A percentile compares a stretch with the other conserved stretches of the same genome.
phyloP scores from a whole-genome alignment of 2,888 invertebrate species.

The Spilosoma lubricipeda region DNA sequence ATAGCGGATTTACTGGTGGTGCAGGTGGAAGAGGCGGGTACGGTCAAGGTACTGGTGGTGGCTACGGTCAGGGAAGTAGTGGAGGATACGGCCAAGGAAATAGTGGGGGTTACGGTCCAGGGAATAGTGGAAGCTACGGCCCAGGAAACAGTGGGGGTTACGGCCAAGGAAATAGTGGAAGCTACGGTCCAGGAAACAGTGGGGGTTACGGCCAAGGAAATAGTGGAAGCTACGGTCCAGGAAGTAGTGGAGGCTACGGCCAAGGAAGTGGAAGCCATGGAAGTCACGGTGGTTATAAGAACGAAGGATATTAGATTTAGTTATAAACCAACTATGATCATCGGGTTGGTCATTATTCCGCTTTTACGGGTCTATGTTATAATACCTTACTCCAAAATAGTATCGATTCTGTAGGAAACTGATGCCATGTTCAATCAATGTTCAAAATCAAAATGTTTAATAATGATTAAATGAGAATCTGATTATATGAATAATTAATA shows the following conservation, averaged over 20 bases:
- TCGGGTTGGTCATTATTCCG: background rate
- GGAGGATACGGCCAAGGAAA: background rate
- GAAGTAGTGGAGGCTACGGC: background rate
- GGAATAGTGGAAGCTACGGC: background rate
- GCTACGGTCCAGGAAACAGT: too few relatives aligned
- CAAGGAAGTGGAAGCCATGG: background rate
- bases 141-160: background rate
- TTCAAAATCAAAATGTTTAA: background rate
- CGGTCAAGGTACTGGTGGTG: background rate
- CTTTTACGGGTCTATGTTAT: background rate
- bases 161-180: background rate
- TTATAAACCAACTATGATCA: background rate
- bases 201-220: background rate
- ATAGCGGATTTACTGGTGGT: background rate
- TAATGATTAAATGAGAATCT: background rate
- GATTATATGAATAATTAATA: background rate
- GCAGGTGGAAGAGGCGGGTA: background rate
- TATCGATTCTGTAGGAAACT: background rate
- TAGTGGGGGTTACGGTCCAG: background rate
- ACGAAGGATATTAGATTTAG: slow-evolving; percentile 2
- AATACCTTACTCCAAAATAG: background rate
- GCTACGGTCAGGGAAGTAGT: background rate
- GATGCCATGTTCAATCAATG: background rate
- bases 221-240: background rate
- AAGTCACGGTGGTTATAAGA: background rate